A percentile compares a stretch with the other conserved stretches of the same genome.
These are phyloP conservation scores for Metellina segmentata DNA, from an alignment of 2,888 invertebrate genomes.

Conservation along the genomic window DNA sequence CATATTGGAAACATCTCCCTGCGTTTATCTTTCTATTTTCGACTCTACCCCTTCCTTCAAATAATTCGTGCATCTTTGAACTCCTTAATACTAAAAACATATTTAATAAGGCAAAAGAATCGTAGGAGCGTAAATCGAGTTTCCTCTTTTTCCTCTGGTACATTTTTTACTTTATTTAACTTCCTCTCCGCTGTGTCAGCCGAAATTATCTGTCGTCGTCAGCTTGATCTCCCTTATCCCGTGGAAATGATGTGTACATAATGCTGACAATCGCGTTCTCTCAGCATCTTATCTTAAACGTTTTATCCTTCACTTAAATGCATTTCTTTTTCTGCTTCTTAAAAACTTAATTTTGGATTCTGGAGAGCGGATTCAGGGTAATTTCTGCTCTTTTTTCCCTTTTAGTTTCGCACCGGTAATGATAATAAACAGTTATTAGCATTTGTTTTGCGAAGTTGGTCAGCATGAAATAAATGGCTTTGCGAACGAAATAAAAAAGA, in stretches of 20 bases:
- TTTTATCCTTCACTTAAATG: slow-evolving; percentile 5
- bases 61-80: neutral
- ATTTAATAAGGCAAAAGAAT: slow-evolving; percentile 28
- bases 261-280: slow-evolving; percentile 59
- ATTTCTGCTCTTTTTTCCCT: neutral
- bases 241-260: slow-evolving; percentile 52
- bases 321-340: neutral
- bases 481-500: neutral
- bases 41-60: neutral
- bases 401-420: neutral
- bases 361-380: neutral
- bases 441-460: neutral
- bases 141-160: slow-evolving; percentile 15
- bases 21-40: neutral
- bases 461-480: neutral
- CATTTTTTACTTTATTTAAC: neutral
- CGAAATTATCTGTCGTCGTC: slow-evolving; percentile 56
- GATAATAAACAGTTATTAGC: neutral
- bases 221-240: slow-evolving; percentile 28
- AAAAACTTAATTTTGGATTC: neutral
- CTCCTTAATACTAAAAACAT: slow-evolving; percentile 9
- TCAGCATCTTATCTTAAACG: slow-evolving; percentile 49
- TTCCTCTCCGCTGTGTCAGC: slow-evolving; percentile 32
- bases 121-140: slow-evolving; percentile 44
- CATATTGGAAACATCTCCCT: neutral